Evolutionary conservation across 2,888 invertebrate genomes (phyloP).

Genomic region (Leptura quadrifasciata): DNA sequence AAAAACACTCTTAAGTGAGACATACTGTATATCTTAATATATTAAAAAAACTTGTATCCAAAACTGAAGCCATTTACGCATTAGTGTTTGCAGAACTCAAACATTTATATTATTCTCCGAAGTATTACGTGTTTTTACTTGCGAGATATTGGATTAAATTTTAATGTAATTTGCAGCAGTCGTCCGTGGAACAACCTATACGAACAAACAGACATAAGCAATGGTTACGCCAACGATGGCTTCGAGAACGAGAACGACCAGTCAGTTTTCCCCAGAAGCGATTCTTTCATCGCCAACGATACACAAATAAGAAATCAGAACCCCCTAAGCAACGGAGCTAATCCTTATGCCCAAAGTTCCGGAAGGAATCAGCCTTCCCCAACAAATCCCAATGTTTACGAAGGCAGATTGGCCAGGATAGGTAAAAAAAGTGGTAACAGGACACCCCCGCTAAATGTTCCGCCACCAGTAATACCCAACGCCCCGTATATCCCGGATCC

Average conservation of each 20-base stretch:
- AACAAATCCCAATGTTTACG: constrained; percentile 22
- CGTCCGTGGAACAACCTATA: constrained; percentile 46
- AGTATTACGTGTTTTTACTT: too few relatives aligned
- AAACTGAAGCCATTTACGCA: too few relatives aligned
- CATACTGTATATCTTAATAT: too few relatives aligned
- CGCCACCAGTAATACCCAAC: constrained; percentile 38
- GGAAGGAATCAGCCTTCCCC: neutral
- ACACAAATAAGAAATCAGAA: constrained; percentile 23
- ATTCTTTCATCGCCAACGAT: constrained; percentile 25
- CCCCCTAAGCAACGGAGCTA: constrained; percentile 46
- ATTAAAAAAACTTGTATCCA: too few relatives aligned
- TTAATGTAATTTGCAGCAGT: constrained; percentile 15
- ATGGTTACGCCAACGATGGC: constrained; percentile 44
- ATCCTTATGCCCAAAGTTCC: constrained; percentile 19
- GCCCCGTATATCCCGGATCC: constrained; percentile 53
- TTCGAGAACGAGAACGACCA: constrained; percentile 44
- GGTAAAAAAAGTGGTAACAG: constrained; percentile 35
- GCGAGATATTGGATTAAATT: neutral
- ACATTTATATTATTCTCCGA: too few relatives aligned
- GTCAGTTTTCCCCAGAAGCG: constrained; percentile 37
- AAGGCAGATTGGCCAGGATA: constrained; percentile 43
- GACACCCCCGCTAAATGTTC: constrained; percentile 43
- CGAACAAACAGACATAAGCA: constrained; percentile 49
- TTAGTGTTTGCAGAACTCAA: too few relatives aligned
- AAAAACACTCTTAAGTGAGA: too few relatives aligned